Conservation (phyloP, 1,140 invertebrate genomes). For the Adoxophyes honmai region DNA sequence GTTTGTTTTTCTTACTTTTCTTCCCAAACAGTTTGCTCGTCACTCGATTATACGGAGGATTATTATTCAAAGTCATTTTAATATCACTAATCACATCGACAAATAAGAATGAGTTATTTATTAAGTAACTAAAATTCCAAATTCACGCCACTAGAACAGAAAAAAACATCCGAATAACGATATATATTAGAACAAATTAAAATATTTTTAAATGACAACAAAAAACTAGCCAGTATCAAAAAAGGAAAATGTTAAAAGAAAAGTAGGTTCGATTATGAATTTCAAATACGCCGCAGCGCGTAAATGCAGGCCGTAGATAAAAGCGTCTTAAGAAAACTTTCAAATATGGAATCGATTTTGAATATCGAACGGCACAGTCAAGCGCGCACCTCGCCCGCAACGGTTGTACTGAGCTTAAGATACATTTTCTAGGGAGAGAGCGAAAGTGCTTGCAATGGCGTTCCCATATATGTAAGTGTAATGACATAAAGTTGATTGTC, state of each 20-base stretch:
- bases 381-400: conserved; percentile 28
- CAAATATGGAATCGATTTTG: conserved; percentile 17
- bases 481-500: conserved; percentile 15
- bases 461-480: conserved; percentile 15
- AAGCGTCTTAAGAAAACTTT: background rate
- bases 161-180: too few species aligned
- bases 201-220: too few species aligned
- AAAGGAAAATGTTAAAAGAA: too few species aligned
- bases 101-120: background rate
- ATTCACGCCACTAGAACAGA: conserved; percentile 5
- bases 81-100: background rate
- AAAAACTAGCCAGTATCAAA: too few species aligned
- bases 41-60: conserved; percentile 51
- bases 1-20: conserved; percentile 64
- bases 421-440: conserved; percentile 42
- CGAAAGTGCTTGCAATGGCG: conserved; percentile 43
- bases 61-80: conserved; percentile 56
- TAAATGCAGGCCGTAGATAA: too few species aligned
- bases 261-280: too few species aligned
- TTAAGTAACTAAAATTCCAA: background rate
- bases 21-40: conserved; percentile 59
- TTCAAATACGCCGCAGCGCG: too few species aligned
- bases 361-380: conserved; percentile 19
- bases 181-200: too few species aligned
- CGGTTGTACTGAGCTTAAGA: conserved; percentile 51